Evolutionary conservation across 2,888 invertebrate genomes (phyloP).

Genomic region (Tetranychus truncatus): DNA sequence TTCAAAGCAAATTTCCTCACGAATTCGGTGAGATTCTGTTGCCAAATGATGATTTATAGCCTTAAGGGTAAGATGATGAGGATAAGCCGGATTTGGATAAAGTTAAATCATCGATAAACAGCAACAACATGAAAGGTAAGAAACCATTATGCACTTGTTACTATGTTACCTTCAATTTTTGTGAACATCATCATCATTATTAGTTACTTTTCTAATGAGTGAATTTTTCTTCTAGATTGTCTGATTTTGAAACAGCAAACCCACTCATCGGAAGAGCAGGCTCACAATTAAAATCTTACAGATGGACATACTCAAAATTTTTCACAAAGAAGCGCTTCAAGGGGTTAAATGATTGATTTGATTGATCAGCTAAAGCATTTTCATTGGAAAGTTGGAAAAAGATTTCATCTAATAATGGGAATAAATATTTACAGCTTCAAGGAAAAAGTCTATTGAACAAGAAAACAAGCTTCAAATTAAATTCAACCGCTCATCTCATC

Average conservation of each 20-base stretch:
- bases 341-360: neutral
- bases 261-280: neutral
- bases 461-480: neutral
- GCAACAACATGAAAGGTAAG: neutral
- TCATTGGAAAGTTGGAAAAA: too few species aligned
- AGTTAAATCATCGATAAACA: neutral
- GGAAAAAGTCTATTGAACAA: neutral
- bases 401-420: too few species aligned
- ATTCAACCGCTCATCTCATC: neutral
- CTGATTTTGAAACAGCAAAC: neutral
- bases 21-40: neutral
- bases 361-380: neutral
- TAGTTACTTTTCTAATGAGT: neutral
- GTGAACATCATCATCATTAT: neutral
- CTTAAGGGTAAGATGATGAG: neutral
- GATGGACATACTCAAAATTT: neutral
- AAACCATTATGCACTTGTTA: neutral
- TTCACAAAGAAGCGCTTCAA: neutral
- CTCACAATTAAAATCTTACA: neutral
- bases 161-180: neutral
- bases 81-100: neutral
- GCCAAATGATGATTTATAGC: neutral
- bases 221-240: too few species aligned
- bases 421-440: too few species aligned
- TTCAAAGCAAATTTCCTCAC: neutral